phyloP scores from a whole-genome alignment of 2,888 invertebrate genomes.

The Urechis unicinctus region DNA sequence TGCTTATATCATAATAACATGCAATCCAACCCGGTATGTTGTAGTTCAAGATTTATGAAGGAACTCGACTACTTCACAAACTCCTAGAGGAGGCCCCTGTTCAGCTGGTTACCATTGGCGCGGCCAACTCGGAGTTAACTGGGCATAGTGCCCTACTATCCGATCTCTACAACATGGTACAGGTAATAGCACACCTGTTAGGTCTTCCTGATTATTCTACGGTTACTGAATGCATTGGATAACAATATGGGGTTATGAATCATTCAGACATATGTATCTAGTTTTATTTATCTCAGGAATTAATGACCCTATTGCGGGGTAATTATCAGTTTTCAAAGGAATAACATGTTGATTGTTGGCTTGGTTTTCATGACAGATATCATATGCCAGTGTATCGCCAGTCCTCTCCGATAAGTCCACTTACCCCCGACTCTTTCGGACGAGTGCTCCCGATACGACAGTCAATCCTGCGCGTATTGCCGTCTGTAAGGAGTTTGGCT shows the following conservation, averaged over 20 bases:
- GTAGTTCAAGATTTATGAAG: background rate
- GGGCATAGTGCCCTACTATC: background rate
- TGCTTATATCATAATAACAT: no score
- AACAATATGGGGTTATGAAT: no score
- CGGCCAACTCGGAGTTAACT: background rate
- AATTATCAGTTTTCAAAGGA: no score
- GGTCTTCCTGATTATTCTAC: no score
- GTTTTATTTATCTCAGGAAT: no score
- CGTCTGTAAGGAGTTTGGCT: background rate
- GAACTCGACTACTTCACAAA: background rate
- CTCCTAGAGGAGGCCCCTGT: background rate
- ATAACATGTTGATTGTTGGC: no score
- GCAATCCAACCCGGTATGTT: no score
- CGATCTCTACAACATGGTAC: background rate
- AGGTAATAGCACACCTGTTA: no score
- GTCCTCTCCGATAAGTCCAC: background rate
- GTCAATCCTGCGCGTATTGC: background rate
- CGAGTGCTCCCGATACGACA: background rate
- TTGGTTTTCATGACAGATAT: background rate
- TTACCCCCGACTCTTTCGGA: background rate
- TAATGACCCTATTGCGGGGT: no score
- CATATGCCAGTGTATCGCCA: background rate
- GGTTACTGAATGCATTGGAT: background rate
- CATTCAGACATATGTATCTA: no score
- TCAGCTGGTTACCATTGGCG: background rate